Percentiles rank a stretch among this genome's conserved stretches.
These are phyloP conservation scores for Zosterops pallidus DNA, from an alignment of 2,113 vertebrate species.

Conservation along the genomic window DNA sequence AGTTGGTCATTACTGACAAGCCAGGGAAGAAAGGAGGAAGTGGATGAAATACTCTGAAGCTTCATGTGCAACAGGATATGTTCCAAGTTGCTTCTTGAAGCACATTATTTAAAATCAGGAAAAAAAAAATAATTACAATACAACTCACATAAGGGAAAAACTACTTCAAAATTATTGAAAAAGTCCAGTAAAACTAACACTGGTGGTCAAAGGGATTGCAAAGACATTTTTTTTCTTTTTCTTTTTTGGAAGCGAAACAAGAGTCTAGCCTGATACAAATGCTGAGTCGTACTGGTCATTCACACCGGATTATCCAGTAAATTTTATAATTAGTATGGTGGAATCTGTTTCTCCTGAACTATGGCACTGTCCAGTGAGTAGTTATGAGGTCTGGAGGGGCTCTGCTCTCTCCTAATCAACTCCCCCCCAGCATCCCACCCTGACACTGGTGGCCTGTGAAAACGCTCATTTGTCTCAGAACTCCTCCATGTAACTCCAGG, in stretches of 20 bases:
- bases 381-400: background rate
- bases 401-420: background rate
- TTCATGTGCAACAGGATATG: accelerated
- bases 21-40: background rate
- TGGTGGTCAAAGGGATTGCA: background rate
- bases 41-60: background rate
- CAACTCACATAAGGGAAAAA: background rate
- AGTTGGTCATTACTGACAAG: background rate
- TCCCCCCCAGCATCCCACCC: background rate
- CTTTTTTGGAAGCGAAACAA: background rate
- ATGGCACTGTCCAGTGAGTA: background rate
- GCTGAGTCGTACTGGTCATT: background rate
- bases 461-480: background rate
- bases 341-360: background rate
- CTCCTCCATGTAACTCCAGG: background rate
- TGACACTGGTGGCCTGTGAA: background rate
- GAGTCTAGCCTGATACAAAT: background rate
- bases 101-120: background rate
- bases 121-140: background rate
- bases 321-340: background rate
- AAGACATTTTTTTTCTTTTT: background rate
- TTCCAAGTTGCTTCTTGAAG: background rate
- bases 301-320: background rate
- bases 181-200: background rate
- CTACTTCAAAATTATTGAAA: background rate